Evolutionary conservation across 1,140 invertebrate species (phyloP).

Genomic region (Atta texana): DNA sequence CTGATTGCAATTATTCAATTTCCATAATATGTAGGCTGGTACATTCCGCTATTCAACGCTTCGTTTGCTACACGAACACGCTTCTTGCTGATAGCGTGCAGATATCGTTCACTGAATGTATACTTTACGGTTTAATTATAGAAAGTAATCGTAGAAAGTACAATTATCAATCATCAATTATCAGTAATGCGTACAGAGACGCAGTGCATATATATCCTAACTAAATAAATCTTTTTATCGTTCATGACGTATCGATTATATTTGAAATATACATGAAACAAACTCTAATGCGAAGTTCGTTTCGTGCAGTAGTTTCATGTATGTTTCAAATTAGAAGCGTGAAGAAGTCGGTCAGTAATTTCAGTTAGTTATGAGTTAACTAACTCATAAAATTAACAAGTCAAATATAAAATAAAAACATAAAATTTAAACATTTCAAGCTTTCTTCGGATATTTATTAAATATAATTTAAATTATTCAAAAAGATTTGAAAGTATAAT

Average conservation of each 20-base stretch:
- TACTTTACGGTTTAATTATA: constrained; percentile 28
- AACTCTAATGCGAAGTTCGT: not conserved
- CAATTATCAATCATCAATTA: constrained; percentile 8
- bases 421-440: not conserved
- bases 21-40: constrained; percentile 49
- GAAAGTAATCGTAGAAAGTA: constrained; percentile 54
- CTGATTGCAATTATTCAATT: constrained; percentile 32
- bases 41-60: constrained; percentile 24
- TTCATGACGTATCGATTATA: not conserved
- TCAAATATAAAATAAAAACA: not conserved
- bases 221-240: not conserved
- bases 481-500: not conserved
- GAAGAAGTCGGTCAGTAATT: not conserved
- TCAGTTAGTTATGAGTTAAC: not conserved
- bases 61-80: constrained; percentile 39
- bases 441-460: not conserved
- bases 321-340: not conserved
- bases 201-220: not conserved
- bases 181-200: not conserved
- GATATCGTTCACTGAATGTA: constrained; percentile 8
- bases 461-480: not conserved
- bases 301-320: not conserved
- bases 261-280: too few species aligned
- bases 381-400: not conserved
- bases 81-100: not conserved